phyloP scores from a whole-genome alignment of 2,797 vertebrate species.

The Jordanella pulchra region DNA sequence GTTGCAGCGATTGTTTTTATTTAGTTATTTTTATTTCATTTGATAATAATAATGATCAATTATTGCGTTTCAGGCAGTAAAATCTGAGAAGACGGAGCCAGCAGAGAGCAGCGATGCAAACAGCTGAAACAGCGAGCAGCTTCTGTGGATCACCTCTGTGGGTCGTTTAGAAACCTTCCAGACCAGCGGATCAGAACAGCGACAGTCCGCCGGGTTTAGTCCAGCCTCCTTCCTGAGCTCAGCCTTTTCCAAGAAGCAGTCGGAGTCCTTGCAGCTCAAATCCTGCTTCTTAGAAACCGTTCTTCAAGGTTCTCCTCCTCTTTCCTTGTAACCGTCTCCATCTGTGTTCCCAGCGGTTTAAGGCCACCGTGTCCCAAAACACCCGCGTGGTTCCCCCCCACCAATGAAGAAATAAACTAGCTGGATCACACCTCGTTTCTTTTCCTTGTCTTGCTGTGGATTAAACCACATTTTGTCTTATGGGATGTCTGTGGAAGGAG shows the following conservation, averaged over 20 bases:
- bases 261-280: no score
- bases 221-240: background rate
- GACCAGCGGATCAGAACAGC: no score
- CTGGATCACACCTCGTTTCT: background rate
- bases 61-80: background rate
- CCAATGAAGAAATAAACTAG: background rate
- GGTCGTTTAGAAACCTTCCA: no score
- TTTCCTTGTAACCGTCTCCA: background rate
- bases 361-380: background rate
- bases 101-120: background rate
- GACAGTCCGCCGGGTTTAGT: no score
- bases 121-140: no score
- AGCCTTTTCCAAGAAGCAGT: background rate
- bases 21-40: background rate
- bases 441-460: background rate
- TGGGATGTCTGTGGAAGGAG: background rate
- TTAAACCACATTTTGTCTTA: background rate
- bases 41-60: background rate
- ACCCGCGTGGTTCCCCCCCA: background rate
- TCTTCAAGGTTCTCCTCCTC: background rate
- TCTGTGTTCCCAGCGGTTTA: background rate
- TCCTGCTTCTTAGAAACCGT: background rate
- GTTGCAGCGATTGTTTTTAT: background rate
- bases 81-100: background rate
- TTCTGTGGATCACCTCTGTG: no score